Conservation (phyloP, 2,113 vertebrate genomes). For the Ammospiza nelsoni region DNA sequence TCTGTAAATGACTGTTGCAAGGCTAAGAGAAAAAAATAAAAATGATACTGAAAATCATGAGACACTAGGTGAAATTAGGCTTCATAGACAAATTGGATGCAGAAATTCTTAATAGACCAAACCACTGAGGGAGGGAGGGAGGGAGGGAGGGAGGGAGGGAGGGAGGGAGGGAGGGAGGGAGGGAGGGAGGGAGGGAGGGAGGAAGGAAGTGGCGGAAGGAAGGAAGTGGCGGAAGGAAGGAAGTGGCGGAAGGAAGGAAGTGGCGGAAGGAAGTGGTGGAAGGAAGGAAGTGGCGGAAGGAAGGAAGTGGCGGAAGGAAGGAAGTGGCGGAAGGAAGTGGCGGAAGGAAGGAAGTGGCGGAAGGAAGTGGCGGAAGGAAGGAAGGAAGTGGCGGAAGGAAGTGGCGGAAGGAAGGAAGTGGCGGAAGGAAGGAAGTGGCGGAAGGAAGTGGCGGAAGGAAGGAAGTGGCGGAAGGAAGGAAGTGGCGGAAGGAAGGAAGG, state of each 20-base stretch:
- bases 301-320: neutral
- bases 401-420: neutral
- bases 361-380: no score
- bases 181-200: neutral
- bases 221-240: neutral
- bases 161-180: neutral
- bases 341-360: no score
- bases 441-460: neutral
- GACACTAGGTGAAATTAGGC: neutral
- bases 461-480: no score
- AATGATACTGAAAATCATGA: neutral
- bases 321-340: no score
- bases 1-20: neutral
- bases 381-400: neutral
- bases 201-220: neutral
- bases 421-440: neutral
- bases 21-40: neutral
- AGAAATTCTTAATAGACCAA: neutral
- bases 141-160: neutral
- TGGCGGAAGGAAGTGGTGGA: neutral
- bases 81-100: neutral
- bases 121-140: neutral
- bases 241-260: neutral
- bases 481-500: neutral
- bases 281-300: neutral